phyloP scores from a whole-genome alignment of 2,113 vertebrate species.

The Anthoscopus minutus region DNA sequence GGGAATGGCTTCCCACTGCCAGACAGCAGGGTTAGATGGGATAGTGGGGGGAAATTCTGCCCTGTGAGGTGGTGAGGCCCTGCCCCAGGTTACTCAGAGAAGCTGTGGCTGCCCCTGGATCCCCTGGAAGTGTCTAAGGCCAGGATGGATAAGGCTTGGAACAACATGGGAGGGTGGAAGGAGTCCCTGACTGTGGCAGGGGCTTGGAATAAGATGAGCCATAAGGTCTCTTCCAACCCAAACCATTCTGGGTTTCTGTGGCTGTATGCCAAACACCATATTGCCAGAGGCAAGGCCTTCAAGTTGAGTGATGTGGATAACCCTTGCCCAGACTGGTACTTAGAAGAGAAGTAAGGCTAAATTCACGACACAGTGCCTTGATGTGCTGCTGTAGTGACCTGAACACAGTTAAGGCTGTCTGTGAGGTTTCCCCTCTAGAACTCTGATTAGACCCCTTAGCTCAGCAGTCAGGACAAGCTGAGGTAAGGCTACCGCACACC shows the following conservation, averaged over 20 bases:
- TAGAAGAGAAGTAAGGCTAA: background rate
- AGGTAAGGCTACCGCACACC: background rate
- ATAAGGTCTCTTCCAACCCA: background rate
- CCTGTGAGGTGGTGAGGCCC: accelerated
- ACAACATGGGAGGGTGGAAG: background rate
- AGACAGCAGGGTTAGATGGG: background rate
- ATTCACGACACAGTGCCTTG: accelerated
- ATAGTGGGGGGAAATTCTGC: background rate
- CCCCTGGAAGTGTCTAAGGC: background rate
- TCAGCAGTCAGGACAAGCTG: background rate
- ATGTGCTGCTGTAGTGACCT: background rate
- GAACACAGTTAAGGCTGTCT: background rate
- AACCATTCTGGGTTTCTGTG: background rate
- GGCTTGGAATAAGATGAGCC: background rate
- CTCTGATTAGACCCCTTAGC: accelerated
- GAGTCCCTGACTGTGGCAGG: background rate
- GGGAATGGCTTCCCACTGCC: background rate
- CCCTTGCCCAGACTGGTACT: background rate
- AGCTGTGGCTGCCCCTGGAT: background rate
- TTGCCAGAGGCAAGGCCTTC: background rate
- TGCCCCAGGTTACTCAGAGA: background rate
- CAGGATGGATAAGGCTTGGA: background rate
- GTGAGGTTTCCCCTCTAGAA: background rate
- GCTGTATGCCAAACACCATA: background rate
- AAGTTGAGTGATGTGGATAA: accelerated